Base-by-base conservation (phyloP, 2,797 vertebrate genomes). In the Microctenopoma lineatum region DNA sequence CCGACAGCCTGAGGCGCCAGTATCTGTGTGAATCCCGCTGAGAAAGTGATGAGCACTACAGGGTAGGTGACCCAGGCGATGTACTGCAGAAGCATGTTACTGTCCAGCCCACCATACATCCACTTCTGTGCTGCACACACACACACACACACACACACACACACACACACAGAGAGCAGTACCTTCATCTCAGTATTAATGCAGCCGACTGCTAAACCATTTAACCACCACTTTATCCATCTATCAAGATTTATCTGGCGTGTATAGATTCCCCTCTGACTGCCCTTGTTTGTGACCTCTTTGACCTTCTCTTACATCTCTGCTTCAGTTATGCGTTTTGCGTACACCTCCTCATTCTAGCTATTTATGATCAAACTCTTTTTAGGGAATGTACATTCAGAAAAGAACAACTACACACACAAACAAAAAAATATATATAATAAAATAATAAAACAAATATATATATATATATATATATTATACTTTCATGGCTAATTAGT, bases 31-130 rank as follows among this genome's bases (percentile, higher is more conserved):
- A 99, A 98, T 79, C 98, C 98, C 0, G 98, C 97, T 0, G 98
- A 98, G 93, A 99, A 99, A 55, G 97, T 99, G 94, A 99, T 99
- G 91, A 99, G 96, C 82, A 99, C 97, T 0, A 98, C 95, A 0
- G 98, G 98, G 80, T 99, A 99, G 69, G 96, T 98, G 84, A 99
- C 96, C 98, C 98, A 99, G 62, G 97, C 98, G 85, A 99, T 92
- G 91, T 99, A 99, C 89, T 99, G 98, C 71, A 99, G 94, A 34
- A 97, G 89, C 90, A 98, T 92, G 66, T 96, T 98, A 83, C 93
- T 95, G 90, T 97, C 95, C 92, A 99, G 90, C 25, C 97, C 97
- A 5, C 90, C 93, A 0, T 97, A 91, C 94, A 95, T 95, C 94
- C 94, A 95, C 88, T 98, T 98, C 94, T 99, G 97, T 92, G 97